Base-by-base conservation (phyloP, 2,797 vertebrate species). In the Eulemur albifrons region DNA sequence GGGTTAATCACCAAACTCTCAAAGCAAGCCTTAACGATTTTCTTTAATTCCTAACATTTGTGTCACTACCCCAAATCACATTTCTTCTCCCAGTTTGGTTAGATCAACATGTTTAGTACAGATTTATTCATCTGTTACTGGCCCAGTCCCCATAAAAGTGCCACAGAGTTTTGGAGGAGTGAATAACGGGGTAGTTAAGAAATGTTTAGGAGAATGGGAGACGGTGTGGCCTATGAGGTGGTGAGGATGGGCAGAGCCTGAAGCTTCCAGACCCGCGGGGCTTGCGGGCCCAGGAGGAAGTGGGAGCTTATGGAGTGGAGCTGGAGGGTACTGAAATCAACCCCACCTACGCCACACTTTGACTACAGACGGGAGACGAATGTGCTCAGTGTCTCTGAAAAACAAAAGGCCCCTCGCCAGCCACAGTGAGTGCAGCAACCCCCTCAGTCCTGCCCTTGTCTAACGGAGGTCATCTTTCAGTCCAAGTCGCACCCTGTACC, bases 381-480 rank as follows among this genome's bases (percentile, higher is more conserved):
- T 25, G n/a, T 43, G 32, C 61, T 50, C 18, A 45, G 50, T 20
- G 80, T 21, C 45, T 83, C 25, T 14, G 8, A 14, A 79, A 87
- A 76, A 25, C 52, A 40, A n/a, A 63, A 86, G 25, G 23, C 9
- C 40, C 10, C 21, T 73, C 72, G 2, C 25, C 12, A 54, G 45
- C 52, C 3, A 0, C 27, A 2, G 5, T 27, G 38, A 73, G 21
- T 3, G 1, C 27, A 43, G 15, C 25, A 9, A n/a, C 4, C 27
- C 7, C 82, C 21, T 11, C 35, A 48, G 21, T 63, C 20, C 32
- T 9, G 4, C 32, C 63, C 38, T 67, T 21, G 40, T 48, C 52
- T 79, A 50, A 45, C 67, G 8, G 8, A 52, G 45, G 8, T 3
- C 30, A 52, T 52, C 70, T 72, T 85, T 89, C 65, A 43, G 23